Evolutionary conservation across 2,113 vertebrate species (phyloP).

Genomic region (Steatornis caripensis): DNA sequence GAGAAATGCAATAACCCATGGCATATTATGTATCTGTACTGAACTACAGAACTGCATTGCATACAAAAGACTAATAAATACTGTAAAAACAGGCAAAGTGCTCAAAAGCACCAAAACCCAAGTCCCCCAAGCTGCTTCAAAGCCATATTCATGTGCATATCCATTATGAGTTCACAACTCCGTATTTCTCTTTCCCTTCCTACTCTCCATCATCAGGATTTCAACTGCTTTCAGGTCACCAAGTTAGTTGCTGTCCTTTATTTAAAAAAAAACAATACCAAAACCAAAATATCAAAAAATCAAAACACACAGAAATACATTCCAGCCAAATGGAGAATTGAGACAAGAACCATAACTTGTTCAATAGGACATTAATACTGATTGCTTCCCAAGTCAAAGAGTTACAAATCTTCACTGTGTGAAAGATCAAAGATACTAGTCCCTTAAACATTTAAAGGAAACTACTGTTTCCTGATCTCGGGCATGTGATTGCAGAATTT

Average conservation of each 20-base stretch:
- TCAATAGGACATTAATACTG: neutral
- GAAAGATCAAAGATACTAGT: neutral
- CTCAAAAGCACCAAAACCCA: neutral
- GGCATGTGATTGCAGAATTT: neutral
- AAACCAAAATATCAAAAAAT: rapidly evolving
- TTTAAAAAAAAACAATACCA: no score
- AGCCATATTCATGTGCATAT: neutral
- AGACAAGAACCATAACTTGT: neutral
- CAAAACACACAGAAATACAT: neutral
- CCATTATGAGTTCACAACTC: neutral
- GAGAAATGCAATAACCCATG: neutral
- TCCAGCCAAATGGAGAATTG: neutral
- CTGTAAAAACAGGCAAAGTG: neutral
- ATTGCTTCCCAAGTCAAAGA: neutral
- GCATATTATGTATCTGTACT: neutral
- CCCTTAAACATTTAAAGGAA: neutral
- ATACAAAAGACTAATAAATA: neutral
- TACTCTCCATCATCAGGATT: neutral
- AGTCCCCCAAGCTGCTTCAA: neutral
- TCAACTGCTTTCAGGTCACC: neutral
- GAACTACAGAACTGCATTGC: neutral
- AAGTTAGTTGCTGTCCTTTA: neutral
- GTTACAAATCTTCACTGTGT: neutral
- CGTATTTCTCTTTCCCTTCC: neutral
- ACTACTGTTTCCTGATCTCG: neutral